Percentiles rank a stretch among this genome's conserved stretches.
Evolutionary conservation across 2,113 vertebrate genomes (phyloP).

Genomic region (Etheostoma cragini): DNA sequence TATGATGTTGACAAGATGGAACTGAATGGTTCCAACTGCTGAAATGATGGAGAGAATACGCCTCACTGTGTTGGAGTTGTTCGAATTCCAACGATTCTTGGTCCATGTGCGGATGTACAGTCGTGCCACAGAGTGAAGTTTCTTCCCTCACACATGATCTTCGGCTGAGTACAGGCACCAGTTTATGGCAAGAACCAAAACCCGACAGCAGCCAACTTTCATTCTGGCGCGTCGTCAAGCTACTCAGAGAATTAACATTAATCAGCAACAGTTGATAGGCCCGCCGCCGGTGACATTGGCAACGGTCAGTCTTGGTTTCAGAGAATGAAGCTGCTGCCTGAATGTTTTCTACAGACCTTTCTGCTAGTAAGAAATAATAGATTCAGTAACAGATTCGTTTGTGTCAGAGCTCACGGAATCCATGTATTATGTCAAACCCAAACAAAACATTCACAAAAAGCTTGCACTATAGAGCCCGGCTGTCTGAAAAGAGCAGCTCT

Average conservation of each 20-base stretch:
- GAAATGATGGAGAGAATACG: background rate
- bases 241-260: too few relatives aligned
- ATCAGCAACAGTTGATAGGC: background rate
- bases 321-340: background rate
- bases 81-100: too few relatives aligned
- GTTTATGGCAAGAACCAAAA: too few relatives aligned
- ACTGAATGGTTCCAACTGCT: background rate
- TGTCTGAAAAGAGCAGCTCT: background rate
- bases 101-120: too few relatives aligned
- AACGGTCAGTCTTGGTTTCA: background rate
- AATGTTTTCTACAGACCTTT: background rate
- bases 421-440: background rate
- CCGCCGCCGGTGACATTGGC: background rate
- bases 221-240: too few relatives aligned
- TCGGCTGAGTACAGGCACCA: too few relatives aligned
- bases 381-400: background rate
- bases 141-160: too few relatives aligned
- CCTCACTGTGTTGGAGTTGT: background rate
- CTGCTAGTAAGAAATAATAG: background rate
- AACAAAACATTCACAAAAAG: background rate
- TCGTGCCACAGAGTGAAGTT: too few relatives aligned
- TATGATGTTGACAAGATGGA: background rate
- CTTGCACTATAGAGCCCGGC: background rate
- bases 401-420: background rate
- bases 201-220: too few relatives aligned